These are phyloP conservation scores for Nymphalis urticae DNA, from an alignment of 2,888 invertebrate genomes.

Conservation along the genomic window DNA sequence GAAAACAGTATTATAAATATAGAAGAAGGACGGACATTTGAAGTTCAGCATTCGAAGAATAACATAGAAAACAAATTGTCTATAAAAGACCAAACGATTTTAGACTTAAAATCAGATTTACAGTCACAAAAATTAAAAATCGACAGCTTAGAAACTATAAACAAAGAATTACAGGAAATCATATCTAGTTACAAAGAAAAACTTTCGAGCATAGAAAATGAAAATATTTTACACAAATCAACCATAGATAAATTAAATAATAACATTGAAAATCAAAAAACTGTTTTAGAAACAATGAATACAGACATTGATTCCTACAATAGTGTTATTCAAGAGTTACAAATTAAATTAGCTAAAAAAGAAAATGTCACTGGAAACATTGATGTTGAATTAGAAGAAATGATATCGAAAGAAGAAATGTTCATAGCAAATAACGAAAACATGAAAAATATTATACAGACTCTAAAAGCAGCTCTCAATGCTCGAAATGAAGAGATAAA, in stretches of 20 bases:
- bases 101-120: constrained; percentile 58
- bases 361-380: constrained; percentile 48
- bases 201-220: constrained; percentile 52
- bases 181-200: constrained; percentile 54
- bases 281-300: constrained; percentile 50
- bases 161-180: constrained; percentile 50
- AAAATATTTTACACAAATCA: constrained; percentile 57
- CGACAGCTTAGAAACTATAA: constrained; percentile 54
- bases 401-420: constrained; percentile 65
- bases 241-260: constrained; percentile 58
- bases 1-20: constrained; percentile 53
- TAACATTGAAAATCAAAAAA: constrained; percentile 59
- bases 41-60: constrained; percentile 38
- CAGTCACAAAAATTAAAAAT: constrained; percentile 55
- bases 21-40: constrained; percentile 42
- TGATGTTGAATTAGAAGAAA: constrained; percentile 54
- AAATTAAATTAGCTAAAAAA: constrained; percentile 55
- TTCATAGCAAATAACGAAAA: constrained; percentile 70
- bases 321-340: constrained; percentile 59
- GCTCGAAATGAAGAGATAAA: constrained; percentile 58
- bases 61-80: constrained; percentile 54
- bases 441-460: constrained; percentile 64
- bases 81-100: constrained; percentile 52
- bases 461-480: constrained; percentile 56
- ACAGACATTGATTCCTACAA: constrained; percentile 62